Conservation (phyloP, 2,113 vertebrate species). For the Scopus umbretta region DNA sequence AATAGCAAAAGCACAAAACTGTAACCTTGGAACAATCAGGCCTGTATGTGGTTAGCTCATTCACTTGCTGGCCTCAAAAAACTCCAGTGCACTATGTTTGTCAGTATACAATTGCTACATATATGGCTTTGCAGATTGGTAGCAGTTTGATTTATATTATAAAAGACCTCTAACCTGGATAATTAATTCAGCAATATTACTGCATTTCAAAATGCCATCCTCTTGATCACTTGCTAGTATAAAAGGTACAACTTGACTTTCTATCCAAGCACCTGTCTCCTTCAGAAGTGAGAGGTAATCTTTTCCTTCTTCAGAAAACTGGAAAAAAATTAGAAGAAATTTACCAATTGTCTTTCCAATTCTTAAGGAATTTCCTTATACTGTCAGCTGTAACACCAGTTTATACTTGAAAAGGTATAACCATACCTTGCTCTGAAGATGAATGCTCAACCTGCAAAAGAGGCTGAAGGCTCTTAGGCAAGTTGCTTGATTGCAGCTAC, state of each 20-base stretch:
- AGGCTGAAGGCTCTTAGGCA: conserved; percentile 79
- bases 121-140: neutral
- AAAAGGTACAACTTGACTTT: conserved; percentile 76
- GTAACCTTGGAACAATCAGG: neutral
- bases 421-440: conserved; percentile 83
- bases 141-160: neutral
- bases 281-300: conserved; percentile 77
- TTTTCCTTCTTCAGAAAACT: conserved; percentile 80
- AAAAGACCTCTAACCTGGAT: conserved; percentile 77
- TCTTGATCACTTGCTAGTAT: conserved; percentile 53
- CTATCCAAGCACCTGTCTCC: conserved; percentile 80
- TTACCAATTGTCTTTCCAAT: neutral
- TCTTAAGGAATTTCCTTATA: neutral
- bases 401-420: neutral
- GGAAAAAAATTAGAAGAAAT: neutral
- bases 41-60: neutral
- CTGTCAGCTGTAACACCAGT: neutral
- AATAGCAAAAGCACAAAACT: neutral
- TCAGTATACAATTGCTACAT: neutral
- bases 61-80: neutral
- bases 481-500: conserved; percentile 53
- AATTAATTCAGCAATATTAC: conserved; percentile 69
- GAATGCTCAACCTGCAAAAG: conserved; percentile 79
- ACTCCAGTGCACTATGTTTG: neutral
- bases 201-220: conserved; percentile 40